Percentiles rank a stretch among this genome's conserved stretches.
These are phyloP conservation scores for Rhabdomys dilectus DNA, from an alignment of 2,113 vertebrate species.

Conservation along the genomic window DNA sequence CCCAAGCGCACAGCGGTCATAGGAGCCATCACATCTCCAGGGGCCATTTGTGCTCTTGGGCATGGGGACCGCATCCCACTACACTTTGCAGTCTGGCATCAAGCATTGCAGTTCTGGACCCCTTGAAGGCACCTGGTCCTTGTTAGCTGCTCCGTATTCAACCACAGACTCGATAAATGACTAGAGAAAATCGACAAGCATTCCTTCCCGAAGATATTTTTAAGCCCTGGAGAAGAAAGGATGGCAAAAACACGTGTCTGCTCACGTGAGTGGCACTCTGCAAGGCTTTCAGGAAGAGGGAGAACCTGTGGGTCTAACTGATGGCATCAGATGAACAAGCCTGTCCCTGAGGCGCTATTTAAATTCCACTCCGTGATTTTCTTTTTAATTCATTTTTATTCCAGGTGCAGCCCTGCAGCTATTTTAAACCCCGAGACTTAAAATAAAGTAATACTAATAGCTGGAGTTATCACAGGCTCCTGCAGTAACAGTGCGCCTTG, in stretches of 20 bases:
- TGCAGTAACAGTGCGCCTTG: neutral
- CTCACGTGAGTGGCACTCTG: constrained; percentile 7
- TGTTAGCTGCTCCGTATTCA: neutral
- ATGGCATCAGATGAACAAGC: constrained; percentile 68
- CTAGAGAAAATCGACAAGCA: constrained; percentile 56
- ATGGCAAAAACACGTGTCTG: constrained; percentile 50
- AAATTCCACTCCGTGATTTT: constrained; percentile 74
- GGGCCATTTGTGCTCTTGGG: neutral
- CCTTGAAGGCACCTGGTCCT: neutral
- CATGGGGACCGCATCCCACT: no score
- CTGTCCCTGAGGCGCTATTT: constrained; percentile 67
- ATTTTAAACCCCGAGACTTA: constrained; percentile 75
- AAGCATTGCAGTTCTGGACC: neutral
- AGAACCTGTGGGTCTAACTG: constrained; percentile 31
- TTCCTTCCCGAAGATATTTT: constrained; percentile 74
- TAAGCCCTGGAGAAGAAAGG: constrained; percentile 62
- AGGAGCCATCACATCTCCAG: rapidly evolving
- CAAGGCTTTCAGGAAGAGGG: neutral
- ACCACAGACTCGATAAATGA: neutral
- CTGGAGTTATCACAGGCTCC: constrained; percentile 40
- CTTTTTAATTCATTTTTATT: constrained; percentile 78
- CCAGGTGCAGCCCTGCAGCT: constrained; percentile 72
- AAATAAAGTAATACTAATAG: constrained; percentile 80
- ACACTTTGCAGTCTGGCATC: neutral
- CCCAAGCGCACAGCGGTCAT: neutral